phyloP scores from a whole-genome alignment of 2,113 vertebrate genomes.

The Erpornis zantholeuca region DNA sequence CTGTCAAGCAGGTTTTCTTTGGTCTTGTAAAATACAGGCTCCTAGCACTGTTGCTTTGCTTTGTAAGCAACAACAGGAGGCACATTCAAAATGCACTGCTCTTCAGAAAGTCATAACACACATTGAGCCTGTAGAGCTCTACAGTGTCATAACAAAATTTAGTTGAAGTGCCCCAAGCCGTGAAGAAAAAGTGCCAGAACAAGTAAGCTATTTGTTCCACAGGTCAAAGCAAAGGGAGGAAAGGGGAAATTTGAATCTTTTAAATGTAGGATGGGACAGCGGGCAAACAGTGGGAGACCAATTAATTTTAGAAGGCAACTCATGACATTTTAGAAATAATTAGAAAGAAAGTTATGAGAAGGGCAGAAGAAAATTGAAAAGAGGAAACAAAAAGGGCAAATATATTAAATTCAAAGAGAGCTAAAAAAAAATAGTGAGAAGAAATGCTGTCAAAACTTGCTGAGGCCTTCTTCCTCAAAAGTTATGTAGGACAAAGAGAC shows the following conservation, averaged over 20 bases:
- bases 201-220: background rate
- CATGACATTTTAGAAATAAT: slow-evolving; percentile 21
- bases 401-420: background rate
- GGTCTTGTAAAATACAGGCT: background rate
- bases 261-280: background rate
- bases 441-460: background rate
- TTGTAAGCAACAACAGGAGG: background rate
- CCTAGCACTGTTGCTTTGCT: background rate
- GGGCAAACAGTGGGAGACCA: background rate
- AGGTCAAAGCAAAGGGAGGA: background rate
- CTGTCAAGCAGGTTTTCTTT: background rate
- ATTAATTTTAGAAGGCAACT: background rate
- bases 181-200: background rate
- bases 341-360: background rate
- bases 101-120: background rate
- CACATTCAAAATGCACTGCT: background rate
- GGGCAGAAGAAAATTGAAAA: background rate
- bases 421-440: background rate
- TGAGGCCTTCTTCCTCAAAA: background rate
- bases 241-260: background rate
- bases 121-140: background rate
- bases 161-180: background rate
- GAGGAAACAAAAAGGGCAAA: background rate
- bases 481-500: background rate
- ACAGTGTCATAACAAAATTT: background rate